These are phyloP conservation scores for Bubo scandiacus DNA, from an alignment of 2,113 vertebrate genomes.

Conservation along the genomic window DNA sequence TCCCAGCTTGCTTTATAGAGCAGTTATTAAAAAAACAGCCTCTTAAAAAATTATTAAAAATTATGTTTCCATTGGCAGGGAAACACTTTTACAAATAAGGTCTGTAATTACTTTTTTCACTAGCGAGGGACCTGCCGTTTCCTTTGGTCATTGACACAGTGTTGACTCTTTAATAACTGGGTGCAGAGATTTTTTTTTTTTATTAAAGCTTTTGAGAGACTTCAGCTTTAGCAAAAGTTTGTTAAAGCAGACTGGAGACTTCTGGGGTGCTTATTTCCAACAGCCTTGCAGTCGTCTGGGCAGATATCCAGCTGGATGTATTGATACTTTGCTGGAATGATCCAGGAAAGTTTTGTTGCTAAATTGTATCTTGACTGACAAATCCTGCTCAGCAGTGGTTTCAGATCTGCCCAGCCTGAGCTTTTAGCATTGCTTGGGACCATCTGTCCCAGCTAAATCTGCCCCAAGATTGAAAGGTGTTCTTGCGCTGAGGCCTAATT, in stretches of 20 bases:
- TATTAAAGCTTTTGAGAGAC: neutral
- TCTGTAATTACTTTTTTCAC: neutral
- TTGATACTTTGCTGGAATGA: neutral
- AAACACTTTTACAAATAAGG: neutral
- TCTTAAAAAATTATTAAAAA: constrained; percentile 31
- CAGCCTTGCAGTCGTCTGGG: neutral
- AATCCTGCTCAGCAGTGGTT: neutral
- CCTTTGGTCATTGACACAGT: neutral
- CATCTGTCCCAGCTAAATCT: neutral
- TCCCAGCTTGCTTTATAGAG: constrained; percentile 12
- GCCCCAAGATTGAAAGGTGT: neutral
- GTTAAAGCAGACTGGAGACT: neutral
- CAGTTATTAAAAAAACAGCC: neutral
- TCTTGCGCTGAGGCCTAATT: neutral
- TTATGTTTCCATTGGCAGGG: constrained; percentile 21
- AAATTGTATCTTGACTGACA: neutral
- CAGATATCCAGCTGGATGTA: neutral
- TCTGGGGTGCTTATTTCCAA: neutral
- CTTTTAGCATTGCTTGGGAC: neutral
- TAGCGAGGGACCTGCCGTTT: neutral
- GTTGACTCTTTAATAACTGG: neutral
- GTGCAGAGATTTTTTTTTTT: neutral
- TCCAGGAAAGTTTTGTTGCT: neutral
- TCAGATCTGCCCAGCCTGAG: neutral
- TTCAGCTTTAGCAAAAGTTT: neutral